These are phyloP conservation scores for Kradibia gibbosae DNA, from an alignment of 1,140 invertebrate genomes.

Conservation along the genomic window DNA sequence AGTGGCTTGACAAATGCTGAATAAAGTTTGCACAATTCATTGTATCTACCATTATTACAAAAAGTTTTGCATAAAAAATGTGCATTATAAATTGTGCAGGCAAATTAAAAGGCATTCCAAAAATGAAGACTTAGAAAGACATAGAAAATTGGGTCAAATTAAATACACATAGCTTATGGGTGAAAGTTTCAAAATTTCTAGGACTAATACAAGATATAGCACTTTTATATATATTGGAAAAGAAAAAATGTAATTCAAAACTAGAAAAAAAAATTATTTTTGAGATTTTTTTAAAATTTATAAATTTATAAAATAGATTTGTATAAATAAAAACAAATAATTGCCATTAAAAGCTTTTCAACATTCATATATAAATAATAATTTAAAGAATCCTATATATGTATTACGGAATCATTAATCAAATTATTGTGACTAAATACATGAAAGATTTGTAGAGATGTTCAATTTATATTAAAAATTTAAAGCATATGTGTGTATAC, in stretches of 20 bases:
- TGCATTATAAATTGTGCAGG: constrained; percentile 9
- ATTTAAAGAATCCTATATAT: background rate
- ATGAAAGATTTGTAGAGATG: constrained; percentile 33
- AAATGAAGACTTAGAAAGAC: constrained; percentile 43
- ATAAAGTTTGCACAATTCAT: constrained; percentile 16
- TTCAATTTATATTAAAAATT: constrained; percentile 30
- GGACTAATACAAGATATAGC: constrained; percentile 41
- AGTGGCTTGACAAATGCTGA: constrained; percentile 28
- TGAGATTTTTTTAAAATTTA: background rate
- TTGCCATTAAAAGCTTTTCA: background rate
- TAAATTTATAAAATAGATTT: background rate
- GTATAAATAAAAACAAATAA: background rate
- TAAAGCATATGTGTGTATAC: background rate
- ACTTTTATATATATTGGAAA: constrained; percentile 9
- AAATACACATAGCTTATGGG: constrained; percentile 54
- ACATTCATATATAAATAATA: background rate
- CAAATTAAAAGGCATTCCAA: constrained; percentile 37
- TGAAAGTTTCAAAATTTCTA: constrained; percentile 60
- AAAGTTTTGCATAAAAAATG: constrained; percentile 5
- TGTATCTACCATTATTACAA: background rate
- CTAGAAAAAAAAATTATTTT: background rate
- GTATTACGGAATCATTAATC: constrained; percentile 28
- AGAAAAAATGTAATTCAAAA: background rate
- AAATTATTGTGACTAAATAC: constrained; percentile 19
- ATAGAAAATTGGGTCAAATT: constrained; percentile 57